These are phyloP conservation scores for Phrixothrix hirtus DNA, from an alignment of 2,888 invertebrate species.

Conservation along the genomic window DNA sequence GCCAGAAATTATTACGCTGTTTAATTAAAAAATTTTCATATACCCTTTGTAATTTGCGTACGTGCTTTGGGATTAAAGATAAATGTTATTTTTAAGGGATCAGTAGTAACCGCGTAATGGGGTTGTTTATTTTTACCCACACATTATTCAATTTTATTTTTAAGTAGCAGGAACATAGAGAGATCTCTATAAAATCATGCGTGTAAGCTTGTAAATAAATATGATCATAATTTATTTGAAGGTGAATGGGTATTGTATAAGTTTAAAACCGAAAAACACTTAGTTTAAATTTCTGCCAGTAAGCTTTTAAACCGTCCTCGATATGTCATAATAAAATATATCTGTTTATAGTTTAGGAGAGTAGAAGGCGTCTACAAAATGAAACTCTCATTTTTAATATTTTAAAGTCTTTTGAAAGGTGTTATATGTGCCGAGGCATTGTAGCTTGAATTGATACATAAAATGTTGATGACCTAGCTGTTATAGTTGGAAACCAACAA, in stretches of 20 bases:
- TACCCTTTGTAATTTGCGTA: not conserved
- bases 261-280: too few species aligned
- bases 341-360: conserved; percentile 22
- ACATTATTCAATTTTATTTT: conserved; percentile 17
- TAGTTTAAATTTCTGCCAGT: not conserved
- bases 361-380: conserved; percentile 24
- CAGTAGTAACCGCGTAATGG: conserved; percentile 1
- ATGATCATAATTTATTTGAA: too few species aligned
- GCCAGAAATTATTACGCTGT: not conserved
- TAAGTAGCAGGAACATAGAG: too few species aligned
- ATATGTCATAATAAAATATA: conserved; percentile 24
- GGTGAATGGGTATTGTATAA: too few species aligned
- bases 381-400: conserved; percentile 26
- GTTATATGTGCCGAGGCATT: conserved; percentile 25
- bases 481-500: conserved; percentile 19
- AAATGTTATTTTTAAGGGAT: conserved; percentile 12
- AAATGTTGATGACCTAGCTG: conserved; percentile 30
- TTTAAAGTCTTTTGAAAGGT: conserved; percentile 27
- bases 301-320: conserved; percentile 5
- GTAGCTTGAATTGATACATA: conserved; percentile 25
- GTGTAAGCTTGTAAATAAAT: too few species aligned
- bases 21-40: conserved; percentile 10
- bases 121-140: conserved; percentile 15
- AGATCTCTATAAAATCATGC: too few species aligned
- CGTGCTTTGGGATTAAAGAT: conserved; percentile 11